A percentile compares a stretch with the other conserved stretches of the same genome.
Conservation (phyloP, 2,888 invertebrate species). For the Callyntrura sp. region DNA sequence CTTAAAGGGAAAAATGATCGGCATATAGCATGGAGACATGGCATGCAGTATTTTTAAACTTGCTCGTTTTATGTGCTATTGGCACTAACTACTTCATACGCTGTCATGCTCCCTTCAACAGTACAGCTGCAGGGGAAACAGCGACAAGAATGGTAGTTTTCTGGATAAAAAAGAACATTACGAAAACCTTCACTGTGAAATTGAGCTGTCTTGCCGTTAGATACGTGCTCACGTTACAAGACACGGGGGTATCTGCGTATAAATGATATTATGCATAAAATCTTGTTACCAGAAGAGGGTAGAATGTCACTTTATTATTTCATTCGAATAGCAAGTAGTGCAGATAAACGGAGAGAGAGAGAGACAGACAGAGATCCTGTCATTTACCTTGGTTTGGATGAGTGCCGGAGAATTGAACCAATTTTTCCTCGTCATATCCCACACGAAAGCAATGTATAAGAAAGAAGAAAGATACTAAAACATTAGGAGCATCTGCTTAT, state of each 20-base stretch:
- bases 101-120: slow-evolving; percentile 6
- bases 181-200: neutral
- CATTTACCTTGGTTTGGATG: slow-evolving; percentile 76
- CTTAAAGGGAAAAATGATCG: neutral
- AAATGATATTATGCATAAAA: neutral
- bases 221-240: slow-evolving; percentile 9
- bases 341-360: neutral
- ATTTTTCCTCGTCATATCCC: slow-evolving; percentile 37
- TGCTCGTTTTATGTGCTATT: slow-evolving; percentile 38
- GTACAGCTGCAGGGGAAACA: neutral
- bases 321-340: too few species aligned
- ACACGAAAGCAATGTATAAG: slow-evolving; percentile 26
- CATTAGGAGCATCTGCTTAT: slow-evolving; percentile 58
- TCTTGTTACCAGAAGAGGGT: neutral
- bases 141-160: neutral
- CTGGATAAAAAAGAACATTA: slow-evolving; percentile 10
- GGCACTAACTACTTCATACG: slow-evolving; percentile 23
- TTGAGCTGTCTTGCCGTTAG: slow-evolving; percentile 52
- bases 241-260: neutral
- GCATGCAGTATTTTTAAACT: slow-evolving; percentile 12
- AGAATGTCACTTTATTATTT: slow-evolving; percentile 19
- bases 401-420: slow-evolving; percentile 41
- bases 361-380: slow-evolving; percentile 22
- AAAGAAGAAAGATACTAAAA: slow-evolving; percentile 18
- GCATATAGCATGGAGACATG: neutral